phyloP scores from a whole-genome alignment of 23 tunicate genomes.

The Pegea sp. region DNA sequence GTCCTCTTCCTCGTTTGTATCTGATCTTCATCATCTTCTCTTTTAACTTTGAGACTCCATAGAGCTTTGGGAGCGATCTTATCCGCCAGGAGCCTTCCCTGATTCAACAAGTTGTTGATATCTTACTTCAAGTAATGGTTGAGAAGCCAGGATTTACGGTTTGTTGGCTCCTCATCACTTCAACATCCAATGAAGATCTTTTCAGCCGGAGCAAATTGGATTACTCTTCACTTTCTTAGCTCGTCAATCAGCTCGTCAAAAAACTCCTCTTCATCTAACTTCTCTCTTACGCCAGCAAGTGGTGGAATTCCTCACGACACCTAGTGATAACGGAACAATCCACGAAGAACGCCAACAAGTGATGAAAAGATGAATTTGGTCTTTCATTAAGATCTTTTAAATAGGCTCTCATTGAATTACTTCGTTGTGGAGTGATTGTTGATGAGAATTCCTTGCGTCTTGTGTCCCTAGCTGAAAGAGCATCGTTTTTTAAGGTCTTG shows the following conservation, averaged over 20 bases:
- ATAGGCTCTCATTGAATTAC: constrained; percentile 69
- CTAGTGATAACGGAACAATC: constrained; percentile 38
- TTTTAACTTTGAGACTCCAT: neutral
- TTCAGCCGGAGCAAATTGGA: constrained; percentile 82
- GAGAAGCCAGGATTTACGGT: constrained; percentile 67
- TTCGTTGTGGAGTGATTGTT: constrained; percentile 31
- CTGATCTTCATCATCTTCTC: neutral
- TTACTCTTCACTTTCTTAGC: constrained; percentile 79
- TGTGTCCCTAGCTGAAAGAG: constrained; percentile 35
- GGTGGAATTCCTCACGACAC: constrained; percentile 67
- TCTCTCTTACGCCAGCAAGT: constrained; percentile 45
- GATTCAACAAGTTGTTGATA: constrained; percentile 61
- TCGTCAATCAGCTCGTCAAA: constrained; percentile 57
- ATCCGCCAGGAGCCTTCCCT: constrained; percentile 2
- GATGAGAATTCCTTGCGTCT: constrained; percentile 20
- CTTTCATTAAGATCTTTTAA: too few relatives aligned
- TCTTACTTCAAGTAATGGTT: constrained; percentile 55
- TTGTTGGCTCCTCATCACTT: neutral
- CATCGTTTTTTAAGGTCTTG: constrained; percentile 47
- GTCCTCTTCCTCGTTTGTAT: constrained; percentile 57
- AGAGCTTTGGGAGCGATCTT: neutral
- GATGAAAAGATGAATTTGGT: too few relatives aligned
- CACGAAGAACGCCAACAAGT: constrained; percentile 95
- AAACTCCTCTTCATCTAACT: constrained; percentile 21
- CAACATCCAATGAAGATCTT: neutral